These are phyloP conservation scores for Marronus borbonicus DNA, from an alignment of 2,888 invertebrate genomes.

Conservation along the genomic window DNA sequence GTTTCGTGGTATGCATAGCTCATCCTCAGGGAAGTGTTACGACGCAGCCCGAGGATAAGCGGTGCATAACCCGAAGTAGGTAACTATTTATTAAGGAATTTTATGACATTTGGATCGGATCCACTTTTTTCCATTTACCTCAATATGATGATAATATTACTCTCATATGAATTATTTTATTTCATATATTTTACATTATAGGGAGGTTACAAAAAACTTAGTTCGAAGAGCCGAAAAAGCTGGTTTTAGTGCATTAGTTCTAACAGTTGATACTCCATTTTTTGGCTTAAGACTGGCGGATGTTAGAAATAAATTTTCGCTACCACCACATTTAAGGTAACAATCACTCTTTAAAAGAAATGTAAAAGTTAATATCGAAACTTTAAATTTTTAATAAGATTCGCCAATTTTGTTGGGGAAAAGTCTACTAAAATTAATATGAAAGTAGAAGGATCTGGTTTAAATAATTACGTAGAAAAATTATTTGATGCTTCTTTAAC, in stretches of 20 bases:
- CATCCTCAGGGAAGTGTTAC: no score
- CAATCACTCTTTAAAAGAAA: not conserved
- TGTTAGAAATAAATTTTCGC: slow-evolving; percentile 85
- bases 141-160: no score
- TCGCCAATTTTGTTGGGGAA: slow-evolving; percentile 85
- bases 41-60: no score
- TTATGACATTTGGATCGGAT: no score
- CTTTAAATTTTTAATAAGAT: slow-evolving; percentile 68
- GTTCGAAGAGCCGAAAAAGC: slow-evolving; percentile 85
- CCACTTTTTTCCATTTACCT: no score
- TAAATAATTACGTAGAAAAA: slow-evolving; percentile 83
- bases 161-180: no score
- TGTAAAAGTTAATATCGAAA: not conserved
- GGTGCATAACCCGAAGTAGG: no score
- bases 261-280: slow-evolving; percentile 91
- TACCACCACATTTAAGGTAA: slow-evolving; percentile 86
- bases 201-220: slow-evolving; percentile 80
- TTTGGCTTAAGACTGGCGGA: slow-evolving; percentile 90
- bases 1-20: no score
- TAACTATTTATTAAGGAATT: no score
- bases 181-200: slow-evolving; percentile 59
- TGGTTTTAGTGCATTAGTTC: slow-evolving; percentile 89
- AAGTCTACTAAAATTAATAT: slow-evolving; percentile 69
- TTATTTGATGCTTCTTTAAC: slow-evolving; percentile 86
- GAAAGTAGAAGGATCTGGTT: slow-evolving; percentile 78